Percentiles rank a stretch among this genome's conserved stretches.
phyloP scores from a whole-genome alignment of 2,888 invertebrate species.

The Meliscaeva auricollis region DNA sequence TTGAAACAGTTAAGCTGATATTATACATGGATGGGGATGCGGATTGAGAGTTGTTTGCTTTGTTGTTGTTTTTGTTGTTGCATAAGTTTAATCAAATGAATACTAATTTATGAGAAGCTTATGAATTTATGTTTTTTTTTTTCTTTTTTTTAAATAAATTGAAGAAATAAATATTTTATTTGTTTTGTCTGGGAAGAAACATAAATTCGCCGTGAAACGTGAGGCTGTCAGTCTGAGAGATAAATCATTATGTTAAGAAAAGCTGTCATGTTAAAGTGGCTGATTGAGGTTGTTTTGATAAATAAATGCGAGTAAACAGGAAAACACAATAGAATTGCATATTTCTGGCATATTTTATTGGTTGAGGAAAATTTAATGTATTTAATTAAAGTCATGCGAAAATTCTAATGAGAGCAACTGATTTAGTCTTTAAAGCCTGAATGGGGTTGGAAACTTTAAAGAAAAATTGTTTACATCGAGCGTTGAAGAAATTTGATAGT shows the following conservation, averaged over 20 bases:
- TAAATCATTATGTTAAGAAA: slow-evolving; percentile 20
- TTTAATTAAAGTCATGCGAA: too few species aligned
- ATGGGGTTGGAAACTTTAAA: too few species aligned
- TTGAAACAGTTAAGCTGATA: slow-evolving; percentile 39
- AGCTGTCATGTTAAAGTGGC: slow-evolving; percentile 10
- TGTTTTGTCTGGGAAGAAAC: not conserved
- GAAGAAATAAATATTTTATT: not conserved
- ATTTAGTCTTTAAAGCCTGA: too few species aligned
- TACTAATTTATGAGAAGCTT: slow-evolving; percentile 15
- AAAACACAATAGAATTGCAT: not conserved
- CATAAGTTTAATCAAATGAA: slow-evolving; percentile 32
- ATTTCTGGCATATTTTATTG: not conserved
- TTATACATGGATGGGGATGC: slow-evolving; percentile 8
- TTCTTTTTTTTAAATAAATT: too few species aligned
- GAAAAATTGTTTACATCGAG: too few species aligned
- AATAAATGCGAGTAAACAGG: slow-evolving; percentile 5
- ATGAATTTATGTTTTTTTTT: slow-evolving; percentile 18
- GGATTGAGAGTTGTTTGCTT: not conserved
- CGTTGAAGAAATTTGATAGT: too few species aligned
- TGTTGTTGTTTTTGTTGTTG: not conserved
- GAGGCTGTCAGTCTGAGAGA: not conserved
- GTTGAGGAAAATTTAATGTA: not conserved
- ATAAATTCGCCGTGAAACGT: slow-evolving; percentile 5
- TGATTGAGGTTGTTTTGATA: slow-evolving; percentile 22
- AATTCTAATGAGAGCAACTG: too few species aligned